Evolutionary conservation across 2,113 vertebrate genomes (phyloP), one percentile per base, ranked within the genome.

Genomic region (Origma solitaria): DNA sequence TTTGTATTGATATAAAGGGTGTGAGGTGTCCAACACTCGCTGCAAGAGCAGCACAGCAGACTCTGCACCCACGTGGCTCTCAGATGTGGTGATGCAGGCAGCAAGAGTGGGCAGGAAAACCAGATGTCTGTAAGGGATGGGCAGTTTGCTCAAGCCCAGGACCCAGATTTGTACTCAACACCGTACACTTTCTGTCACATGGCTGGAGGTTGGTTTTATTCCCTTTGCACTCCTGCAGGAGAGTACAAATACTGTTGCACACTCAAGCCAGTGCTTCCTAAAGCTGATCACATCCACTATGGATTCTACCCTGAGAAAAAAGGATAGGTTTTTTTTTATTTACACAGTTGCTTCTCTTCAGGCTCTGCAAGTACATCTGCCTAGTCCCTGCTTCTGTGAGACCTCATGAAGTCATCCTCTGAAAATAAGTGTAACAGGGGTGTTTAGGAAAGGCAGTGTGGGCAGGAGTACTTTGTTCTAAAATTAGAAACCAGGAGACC

Each of bases 401-500:
- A 68, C 35, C n/a, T 62, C 37, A 57, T 60, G 82, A 96, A 97
- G 81, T 85, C 79, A 83, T 75, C 15, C 76, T 81, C 85, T 92
- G 92, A 73, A 91, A 95, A 93, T 73, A 82, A 3, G 7, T 38
- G 38, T 57, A 79, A 53, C 1, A 7, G n/a, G 8, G 21, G 16
- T 57, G 77, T 82, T 91, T 71, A 73, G 84, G 90, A 77, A 94
- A 80, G 64, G 76, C 4, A 25, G 35, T 0, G 64, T 72, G 40
- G 68, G 70, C 51, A 94, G 76, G 51, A 96, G 33, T 28, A 53
- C 44, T 93, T 92, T 94, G 82, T 83, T 96, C 79, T 56, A 94
- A 93, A 96, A 86, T 95, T 93, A 94, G 95, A 90, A 94, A 73
- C 25, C 56, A 20, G 49, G 51, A 90, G 95, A 75, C 53, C 56